These are phyloP conservation scores for Carapus acus DNA, from an alignment of 2,797 vertebrate species.

Conservation along the genomic window DNA sequence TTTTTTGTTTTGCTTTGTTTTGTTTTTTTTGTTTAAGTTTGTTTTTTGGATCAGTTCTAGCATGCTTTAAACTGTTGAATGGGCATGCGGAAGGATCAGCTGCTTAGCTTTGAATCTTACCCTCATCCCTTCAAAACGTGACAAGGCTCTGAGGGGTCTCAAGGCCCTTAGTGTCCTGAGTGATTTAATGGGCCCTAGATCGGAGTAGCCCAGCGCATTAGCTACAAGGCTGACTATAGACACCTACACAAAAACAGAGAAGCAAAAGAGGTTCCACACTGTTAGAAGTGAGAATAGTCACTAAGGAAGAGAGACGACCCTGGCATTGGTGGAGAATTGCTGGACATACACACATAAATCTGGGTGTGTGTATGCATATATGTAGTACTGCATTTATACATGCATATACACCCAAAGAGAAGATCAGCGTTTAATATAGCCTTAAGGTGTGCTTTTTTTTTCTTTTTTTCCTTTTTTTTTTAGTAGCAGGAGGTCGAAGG, in stretches of 20 bases:
- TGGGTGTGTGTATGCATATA: conserved; percentile 77
- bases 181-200: conserved; percentile 99
- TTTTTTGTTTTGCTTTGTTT: conserved; percentile 61
- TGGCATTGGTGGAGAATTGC: conserved; percentile 80
- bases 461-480: too few species aligned
- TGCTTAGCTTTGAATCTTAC: conserved; percentile 84
- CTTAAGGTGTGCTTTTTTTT: conserved; percentile 70
- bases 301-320: conserved; percentile 80
- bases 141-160: conserved; percentile 99
- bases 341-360: conserved; percentile 79
- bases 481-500: conserved; percentile 65
- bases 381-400: conserved; percentile 79
- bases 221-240: conserved; percentile 99
- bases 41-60: conserved; percentile 89
- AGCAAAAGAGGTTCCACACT: conserved; percentile 97
- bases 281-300: conserved; percentile 90
- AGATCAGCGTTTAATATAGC: conserved; percentile 75
- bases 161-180: conserved; percentile 99
- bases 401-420: conserved; percentile 78
- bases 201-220: conserved; percentile 99
- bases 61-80: conserved; percentile 96
- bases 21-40: conserved; percentile 62
- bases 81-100: conserved; percentile 96
- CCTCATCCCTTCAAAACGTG: conserved; percentile 99
- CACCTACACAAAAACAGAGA: conserved; percentile 98